Evolutionary conservation across 2,113 vertebrate genomes (phyloP).

Genomic region (Syngnathus floridae): DNA sequence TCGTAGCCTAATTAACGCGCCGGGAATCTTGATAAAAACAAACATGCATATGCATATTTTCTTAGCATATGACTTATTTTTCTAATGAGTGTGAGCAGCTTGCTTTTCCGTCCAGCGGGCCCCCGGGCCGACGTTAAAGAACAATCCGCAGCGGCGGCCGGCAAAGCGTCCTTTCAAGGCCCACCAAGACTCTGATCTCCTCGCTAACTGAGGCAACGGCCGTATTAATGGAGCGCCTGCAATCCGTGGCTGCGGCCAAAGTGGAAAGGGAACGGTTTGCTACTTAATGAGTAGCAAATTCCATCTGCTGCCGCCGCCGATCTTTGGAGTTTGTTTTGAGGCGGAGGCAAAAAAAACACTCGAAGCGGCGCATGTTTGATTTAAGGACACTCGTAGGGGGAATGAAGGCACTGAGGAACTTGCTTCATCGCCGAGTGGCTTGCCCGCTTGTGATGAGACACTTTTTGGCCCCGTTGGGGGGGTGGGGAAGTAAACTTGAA

Average conservation of each 20-base stretch:
- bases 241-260: slow-evolving; percentile 15
- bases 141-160: slow-evolving; percentile 5
- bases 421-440: background rate
- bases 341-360: slow-evolving; percentile 24
- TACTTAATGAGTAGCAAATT: slow-evolving; percentile 48
- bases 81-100: slow-evolving; percentile 19
- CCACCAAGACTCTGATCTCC: slow-evolving; percentile 8
- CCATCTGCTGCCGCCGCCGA: slow-evolving; percentile 49
- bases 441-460: background rate
- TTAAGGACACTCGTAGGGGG: slow-evolving; percentile 17
- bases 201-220: slow-evolving; percentile 9
- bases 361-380: slow-evolving; percentile 23
- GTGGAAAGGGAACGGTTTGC: slow-evolving; percentile 27
- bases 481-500: background rate
- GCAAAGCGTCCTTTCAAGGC: slow-evolving; percentile 14
- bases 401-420: slow-evolving; percentile 12
- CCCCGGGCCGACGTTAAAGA: slow-evolving; percentile 15
- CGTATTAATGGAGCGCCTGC: slow-evolving; percentile 30
- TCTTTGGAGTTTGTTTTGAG: slow-evolving; percentile 47
- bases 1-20: slow-evolving; percentile 50
- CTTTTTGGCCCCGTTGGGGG: background rate
- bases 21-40: slow-evolving; percentile 46
- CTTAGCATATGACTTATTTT: slow-evolving; percentile 10
- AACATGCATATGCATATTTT: slow-evolving; percentile 33
- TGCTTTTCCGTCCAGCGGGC: background rate